Evolutionary conservation across 2,113 vertebrate species (phyloP).

Genomic region (Pavo muticus): DNA sequence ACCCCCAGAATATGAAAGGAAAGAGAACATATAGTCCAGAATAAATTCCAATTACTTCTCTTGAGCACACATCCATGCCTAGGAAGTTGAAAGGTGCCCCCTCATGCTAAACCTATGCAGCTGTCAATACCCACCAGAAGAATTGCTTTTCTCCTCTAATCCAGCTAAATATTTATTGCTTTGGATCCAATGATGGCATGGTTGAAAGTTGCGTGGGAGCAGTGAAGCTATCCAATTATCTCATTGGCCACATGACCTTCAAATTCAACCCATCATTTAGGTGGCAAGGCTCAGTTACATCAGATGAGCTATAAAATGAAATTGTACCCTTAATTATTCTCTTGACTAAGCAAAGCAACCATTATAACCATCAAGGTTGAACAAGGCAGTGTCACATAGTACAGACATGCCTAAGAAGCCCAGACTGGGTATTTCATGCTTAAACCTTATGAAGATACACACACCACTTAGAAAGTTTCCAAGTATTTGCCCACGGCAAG

Average conservation of each 20-base stretch:
- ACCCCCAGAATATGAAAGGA: background rate
- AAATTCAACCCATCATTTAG: background rate
- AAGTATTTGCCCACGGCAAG: background rate
- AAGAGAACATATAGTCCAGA: background rate
- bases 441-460: background rate
- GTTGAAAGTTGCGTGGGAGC: background rate
- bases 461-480: background rate
- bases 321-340: background rate
- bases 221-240: background rate
- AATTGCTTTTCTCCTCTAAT: background rate
- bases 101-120: background rate
- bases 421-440: background rate
- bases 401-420: background rate
- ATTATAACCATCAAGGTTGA: background rate
- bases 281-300: background rate
- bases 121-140: background rate
- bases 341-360: rapidly evolving
- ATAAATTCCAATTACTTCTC: background rate
- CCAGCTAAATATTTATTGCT: background rate
- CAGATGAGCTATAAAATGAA: background rate
- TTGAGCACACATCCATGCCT: background rate
- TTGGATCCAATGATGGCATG: background rate
- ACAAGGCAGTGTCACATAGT: background rate
- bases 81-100: background rate
- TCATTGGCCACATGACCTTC: background rate